Percentiles rank a stretch among this genome's conserved stretches.
These are phyloP conservation scores for Pelodiscus sinensis DNA, from an alignment of 2,113 vertebrate genomes.

Conservation along the genomic window DNA sequence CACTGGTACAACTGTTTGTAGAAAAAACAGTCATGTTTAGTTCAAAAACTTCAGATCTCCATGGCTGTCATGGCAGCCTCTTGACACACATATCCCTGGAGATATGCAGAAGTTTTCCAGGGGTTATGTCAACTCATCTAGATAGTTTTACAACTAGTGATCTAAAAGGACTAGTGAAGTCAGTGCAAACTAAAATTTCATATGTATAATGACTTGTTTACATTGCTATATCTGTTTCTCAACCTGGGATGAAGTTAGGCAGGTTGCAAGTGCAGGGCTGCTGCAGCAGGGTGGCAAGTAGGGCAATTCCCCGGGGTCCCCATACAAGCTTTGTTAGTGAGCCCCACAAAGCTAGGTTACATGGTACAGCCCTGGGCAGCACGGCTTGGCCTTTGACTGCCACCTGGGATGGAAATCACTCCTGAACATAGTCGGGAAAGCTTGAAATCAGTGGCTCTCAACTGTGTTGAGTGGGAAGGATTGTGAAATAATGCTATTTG, in stretches of 20 bases:
- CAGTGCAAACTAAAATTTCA: neutral
- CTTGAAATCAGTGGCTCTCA: neutral
- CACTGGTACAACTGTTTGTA: neutral
- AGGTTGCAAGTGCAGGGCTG: too few species aligned
- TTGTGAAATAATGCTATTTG: too few species aligned
- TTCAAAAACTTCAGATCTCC: neutral
- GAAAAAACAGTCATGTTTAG: too few species aligned
- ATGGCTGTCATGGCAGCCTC: too few species aligned
- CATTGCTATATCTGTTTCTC: neutral
- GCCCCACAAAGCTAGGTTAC: neutral
- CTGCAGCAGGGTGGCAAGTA: neutral
- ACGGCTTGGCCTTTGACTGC: too few species aligned
- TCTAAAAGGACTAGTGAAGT: too few species aligned
- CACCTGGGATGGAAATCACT: neutral
- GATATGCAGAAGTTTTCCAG: neutral
- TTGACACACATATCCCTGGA: neutral
- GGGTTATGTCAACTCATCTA: neutral
- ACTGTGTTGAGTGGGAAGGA: too few species aligned
- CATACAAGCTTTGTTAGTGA: too few species aligned
- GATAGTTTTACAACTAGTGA: too few species aligned
- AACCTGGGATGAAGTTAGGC: neutral
- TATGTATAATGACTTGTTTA: neutral
- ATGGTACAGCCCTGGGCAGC: neutral
- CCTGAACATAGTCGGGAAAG: neutral
- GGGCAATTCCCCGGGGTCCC: neutral